Evolutionary conservation across 2,113 vertebrate species (phyloP).

Genomic region (Anoplopoma fimbria): DNA sequence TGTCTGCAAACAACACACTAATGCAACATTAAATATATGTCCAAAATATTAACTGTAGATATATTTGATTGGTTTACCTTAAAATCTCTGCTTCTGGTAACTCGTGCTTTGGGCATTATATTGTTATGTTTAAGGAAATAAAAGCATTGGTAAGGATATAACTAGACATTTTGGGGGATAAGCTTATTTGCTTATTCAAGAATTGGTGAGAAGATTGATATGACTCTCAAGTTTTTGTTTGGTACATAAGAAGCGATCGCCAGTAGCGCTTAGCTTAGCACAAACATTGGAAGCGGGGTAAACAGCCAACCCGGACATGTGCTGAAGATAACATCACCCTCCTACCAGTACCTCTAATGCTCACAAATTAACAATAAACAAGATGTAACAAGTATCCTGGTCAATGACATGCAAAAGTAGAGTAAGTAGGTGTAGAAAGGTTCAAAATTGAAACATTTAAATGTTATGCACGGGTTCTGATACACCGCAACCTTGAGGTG

Average conservation of each 20-base stretch:
- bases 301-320: neutral
- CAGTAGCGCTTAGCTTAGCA: neutral
- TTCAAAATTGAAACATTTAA: neutral
- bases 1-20: neutral
- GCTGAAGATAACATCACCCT: neutral
- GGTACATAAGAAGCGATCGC: neutral
- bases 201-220: neutral
- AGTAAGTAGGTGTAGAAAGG: neutral
- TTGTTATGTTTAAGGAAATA: neutral
- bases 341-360: neutral
- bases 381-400: neutral
- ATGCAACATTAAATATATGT: neutral
- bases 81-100: neutral
- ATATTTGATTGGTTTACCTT: neutral
- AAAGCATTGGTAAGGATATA: neutral
- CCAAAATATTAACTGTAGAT: neutral
- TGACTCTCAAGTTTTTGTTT: neutral
- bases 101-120: neutral
- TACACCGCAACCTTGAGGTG: constrained; percentile 23
- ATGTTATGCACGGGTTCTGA: neutral
- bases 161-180: neutral
- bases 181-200: neutral
- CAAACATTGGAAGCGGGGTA: neutral
- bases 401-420: neutral
- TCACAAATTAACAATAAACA: neutral